Percentiles rank a stretch among this genome's conserved stretches.
Evolutionary conservation across 1,140 invertebrate genomes (phyloP).

Genomic region (Bombus haemorrhoidalis): DNA sequence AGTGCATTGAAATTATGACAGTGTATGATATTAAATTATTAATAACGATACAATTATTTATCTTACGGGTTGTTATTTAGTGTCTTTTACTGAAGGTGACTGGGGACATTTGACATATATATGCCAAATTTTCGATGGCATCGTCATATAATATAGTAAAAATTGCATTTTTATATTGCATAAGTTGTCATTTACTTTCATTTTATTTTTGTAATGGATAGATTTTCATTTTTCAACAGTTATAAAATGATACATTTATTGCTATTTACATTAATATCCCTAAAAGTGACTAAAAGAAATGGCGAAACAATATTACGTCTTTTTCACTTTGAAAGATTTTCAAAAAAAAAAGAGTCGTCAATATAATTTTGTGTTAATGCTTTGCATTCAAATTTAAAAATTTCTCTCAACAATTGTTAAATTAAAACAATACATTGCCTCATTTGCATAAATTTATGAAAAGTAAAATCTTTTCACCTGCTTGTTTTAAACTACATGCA

Average conservation of each 20-base stretch:
- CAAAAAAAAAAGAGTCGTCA: no score
- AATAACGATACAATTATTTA: not conserved
- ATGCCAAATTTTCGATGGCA: not conserved
- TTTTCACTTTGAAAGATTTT: not conserved
- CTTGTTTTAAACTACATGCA: not conserved
- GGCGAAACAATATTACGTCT: not conserved
- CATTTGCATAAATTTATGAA: not conserved
- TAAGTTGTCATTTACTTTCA: not conserved
- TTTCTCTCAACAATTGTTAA: not conserved
- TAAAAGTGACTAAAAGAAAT: not conserved
- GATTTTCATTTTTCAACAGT: conserved; percentile 38
- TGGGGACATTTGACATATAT: not conserved
- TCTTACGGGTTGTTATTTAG: not conserved
- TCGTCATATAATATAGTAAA: no score
- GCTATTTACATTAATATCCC: conserved; percentile 31
- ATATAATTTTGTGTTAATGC: not conserved
- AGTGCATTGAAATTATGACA: not conserved
- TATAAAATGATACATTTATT: conserved; percentile 39
- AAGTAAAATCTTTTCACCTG: not conserved
- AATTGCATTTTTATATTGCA: no score
- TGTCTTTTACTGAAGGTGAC: not conserved
- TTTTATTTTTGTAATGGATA: conserved; percentile 15
- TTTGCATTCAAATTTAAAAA: not conserved
- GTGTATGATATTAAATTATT: not conserved
- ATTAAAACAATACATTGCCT: not conserved